Base-by-base conservation (phyloP, 92 coral and sea anemone genomes). In the Parazoanthus darwini region DNA sequence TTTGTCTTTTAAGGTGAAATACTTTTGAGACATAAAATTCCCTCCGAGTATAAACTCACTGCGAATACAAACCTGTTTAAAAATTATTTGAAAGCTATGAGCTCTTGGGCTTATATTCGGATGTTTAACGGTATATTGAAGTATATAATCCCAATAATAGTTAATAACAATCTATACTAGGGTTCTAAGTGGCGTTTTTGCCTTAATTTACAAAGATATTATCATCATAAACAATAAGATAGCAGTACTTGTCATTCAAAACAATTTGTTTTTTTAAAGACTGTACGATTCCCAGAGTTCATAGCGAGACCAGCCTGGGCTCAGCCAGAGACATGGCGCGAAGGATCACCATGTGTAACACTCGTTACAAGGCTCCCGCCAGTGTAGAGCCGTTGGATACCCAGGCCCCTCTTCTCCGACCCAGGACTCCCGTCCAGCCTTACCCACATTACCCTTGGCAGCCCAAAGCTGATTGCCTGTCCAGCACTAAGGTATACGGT, bases 271-370 rank as follows among this genome's bases (percentile, higher is more conserved):
- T 4, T 50, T 85, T 63, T 72, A 33, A 58, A 92, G 95, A 94
- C 50, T 89, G 94, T 74, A 86, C 88, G 0, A 72, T 92, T 26
- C 92, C 94, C 51, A 87, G 85, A 58, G 91, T 78, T 56, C 71
- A 66, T 78, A 90, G 86, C 80, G 92, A 89, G 80, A 93, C 91
- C 33, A 85, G 91, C 48, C 86, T 85, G 9, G 91, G 95, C 74
- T 90, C 93, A 10, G 98, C 98, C 7, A 71, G 94, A n/a, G 98
- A 94, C 8, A 70, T 92, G 73, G 94, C 93, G 29, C 96, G 98
- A 29, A 94, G 90, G 86, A 91, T 96, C 84, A 86, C 97, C 79
- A 91, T 92, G 93, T 94, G 92, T 81, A 94, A 94, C 90, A 91
- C 88, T 73, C 95, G 98, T 58, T 88, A 89, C 93, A 96, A 89